phyloP scores from a whole-genome alignment of 2,113 vertebrate genomes.

The Cygnus atratus region DNA sequence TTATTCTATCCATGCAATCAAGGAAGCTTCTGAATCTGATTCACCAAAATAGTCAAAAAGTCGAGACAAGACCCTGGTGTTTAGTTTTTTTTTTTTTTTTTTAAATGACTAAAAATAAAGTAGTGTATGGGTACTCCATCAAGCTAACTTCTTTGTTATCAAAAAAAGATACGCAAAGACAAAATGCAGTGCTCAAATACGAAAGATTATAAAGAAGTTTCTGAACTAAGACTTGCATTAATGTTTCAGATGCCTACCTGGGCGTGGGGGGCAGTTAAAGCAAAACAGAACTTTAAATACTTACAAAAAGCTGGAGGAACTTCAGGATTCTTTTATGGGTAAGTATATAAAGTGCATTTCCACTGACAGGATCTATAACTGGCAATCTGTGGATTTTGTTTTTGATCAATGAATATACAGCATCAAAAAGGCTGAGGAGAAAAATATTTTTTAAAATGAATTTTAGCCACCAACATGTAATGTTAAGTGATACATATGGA shows the following conservation, averaged over 20 bases:
- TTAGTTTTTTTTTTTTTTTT: neutral
- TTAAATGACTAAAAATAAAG: neutral
- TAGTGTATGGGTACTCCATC: neutral
- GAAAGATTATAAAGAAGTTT: neutral
- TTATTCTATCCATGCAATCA: neutral
- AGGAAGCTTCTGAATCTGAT: neutral
- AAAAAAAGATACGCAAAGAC: neutral
- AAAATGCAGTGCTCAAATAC: neutral
- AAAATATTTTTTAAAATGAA: slow-evolving; percentile 48
- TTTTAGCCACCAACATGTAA: neutral
- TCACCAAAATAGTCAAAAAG: neutral
- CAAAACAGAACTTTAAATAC: slow-evolving; percentile 69
- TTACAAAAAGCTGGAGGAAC: slow-evolving; percentile 99
- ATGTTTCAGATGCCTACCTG: neutral
- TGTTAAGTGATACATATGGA: neutral
- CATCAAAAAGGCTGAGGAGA: slow-evolving; percentile 90
- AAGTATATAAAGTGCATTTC: slow-evolving; percentile 98
- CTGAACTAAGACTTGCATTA: neutral
- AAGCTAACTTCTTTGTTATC: neutral
- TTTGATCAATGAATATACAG: slow-evolving; percentile 95
- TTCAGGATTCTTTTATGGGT: slow-evolving; percentile 99
- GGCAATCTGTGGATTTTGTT: slow-evolving; percentile 98
- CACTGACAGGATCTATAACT: slow-evolving; percentile 94
- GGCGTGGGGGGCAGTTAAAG: neutral
- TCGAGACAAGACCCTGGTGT: neutral